Evolutionary conservation across 1,140 invertebrate genomes (phyloP).

Genomic region (Contarinia nasturtii): DNA sequence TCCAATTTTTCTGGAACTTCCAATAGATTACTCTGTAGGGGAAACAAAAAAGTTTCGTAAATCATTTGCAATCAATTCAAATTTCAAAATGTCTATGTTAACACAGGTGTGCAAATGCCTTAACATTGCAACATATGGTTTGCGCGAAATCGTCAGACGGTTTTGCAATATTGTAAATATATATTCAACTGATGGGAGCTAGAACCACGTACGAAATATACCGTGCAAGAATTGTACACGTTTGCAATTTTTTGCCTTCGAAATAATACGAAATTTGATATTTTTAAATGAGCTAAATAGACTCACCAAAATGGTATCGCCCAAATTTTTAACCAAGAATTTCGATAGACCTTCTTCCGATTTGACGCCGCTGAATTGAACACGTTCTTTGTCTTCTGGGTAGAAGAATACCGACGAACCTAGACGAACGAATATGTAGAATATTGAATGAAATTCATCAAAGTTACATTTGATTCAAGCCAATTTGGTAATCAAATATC

Average conservation of each 20-base stretch:
- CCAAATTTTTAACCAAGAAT: conserved; percentile 1
- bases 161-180: too few relatives aligned
- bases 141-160: too few relatives aligned
- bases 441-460: too few relatives aligned
- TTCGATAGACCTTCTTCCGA: not conserved
- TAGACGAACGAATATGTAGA: not conserved
- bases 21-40: conserved; percentile 7
- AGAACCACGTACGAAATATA: too few relatives aligned
- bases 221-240: too few relatives aligned
- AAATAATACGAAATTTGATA: not conserved
- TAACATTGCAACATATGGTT: too few relatives aligned
- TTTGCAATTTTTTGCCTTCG: not conserved
- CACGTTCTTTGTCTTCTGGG: not conserved
- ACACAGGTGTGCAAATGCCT: too few relatives aligned
- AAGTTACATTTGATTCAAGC: too few relatives aligned
- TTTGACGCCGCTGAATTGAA: not conserved
- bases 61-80: too few relatives aligned
- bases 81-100: too few relatives aligned
- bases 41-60: not conserved
- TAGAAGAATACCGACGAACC: not conserved
- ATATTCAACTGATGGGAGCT: too few relatives aligned
- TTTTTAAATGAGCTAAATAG: not conserved
- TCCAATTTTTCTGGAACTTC: conserved; percentile 18
- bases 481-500: too few relatives aligned
- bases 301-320: not conserved